Evolutionary conservation across 2,113 vertebrate species (phyloP).

Genomic region (Noctilio leporinus): DNA sequence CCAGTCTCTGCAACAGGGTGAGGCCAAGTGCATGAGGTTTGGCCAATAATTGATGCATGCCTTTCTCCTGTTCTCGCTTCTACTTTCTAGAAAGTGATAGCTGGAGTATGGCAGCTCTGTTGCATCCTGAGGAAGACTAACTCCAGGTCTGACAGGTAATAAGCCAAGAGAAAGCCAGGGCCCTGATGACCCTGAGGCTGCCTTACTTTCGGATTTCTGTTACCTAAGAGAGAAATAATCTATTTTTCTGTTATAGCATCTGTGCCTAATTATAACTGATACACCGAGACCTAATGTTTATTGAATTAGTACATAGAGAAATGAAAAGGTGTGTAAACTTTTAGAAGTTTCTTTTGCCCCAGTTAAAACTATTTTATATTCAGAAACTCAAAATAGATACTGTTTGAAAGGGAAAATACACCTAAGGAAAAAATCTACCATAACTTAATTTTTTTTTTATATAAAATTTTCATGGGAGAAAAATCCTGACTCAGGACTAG

Average conservation of each 20-base stretch:
- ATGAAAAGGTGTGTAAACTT: constrained; percentile 12
- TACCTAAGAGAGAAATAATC: not conserved
- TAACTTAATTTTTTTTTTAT: constrained; percentile 55
- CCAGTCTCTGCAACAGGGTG: not conserved
- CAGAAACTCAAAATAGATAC: constrained; percentile 34
- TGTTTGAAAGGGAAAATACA: constrained; percentile 44
- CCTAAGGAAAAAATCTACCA: constrained; percentile 6
- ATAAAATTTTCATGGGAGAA: constrained; percentile 60
- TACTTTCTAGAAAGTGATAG: not conserved
- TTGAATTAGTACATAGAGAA: not conserved
- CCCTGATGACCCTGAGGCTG: not conserved
- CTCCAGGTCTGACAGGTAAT: not conserved
- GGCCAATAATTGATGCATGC: not conserved
- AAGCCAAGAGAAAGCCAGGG: not conserved
- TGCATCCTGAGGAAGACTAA: not conserved
- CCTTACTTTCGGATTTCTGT: not conserved
- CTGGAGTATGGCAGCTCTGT: not conserved
- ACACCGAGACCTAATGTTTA: not conserved
- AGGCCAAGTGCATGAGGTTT: not conserved
- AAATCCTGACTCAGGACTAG: constrained; percentile 53
- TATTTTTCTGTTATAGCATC: not conserved
- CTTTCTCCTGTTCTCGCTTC: not conserved
- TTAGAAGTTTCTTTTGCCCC: constrained; percentile 3
- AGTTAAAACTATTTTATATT: constrained; percentile 37
- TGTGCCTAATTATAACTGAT: not conserved